Base-by-base conservation (phyloP, 2,888 invertebrate species). In the Drosophila monieri region DNA sequence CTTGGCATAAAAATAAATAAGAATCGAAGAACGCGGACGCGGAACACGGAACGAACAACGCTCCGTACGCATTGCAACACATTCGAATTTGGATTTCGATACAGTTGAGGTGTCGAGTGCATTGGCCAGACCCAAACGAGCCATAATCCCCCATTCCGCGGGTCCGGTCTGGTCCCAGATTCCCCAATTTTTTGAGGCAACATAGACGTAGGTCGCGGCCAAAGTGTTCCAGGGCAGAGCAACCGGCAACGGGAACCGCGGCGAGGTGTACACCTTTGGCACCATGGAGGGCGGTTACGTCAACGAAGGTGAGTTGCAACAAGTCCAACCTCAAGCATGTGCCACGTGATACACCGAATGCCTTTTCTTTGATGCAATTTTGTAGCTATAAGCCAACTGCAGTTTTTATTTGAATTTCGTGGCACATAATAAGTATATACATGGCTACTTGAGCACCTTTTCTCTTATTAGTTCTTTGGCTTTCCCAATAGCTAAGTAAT, bases 281-380 rank as follows among this genome's bases (percentile, higher is more conserved):
- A 91, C 88, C 80, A 90, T 91, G 91, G 91, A 91, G 73, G 90
- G 91, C 76, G 91, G 91, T 79, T 91, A 91, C 76, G 90, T 91
- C 77, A 91, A 91, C 75, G 91, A 91, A 91, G 91, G 91, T 91
- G 87, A 90, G 90, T 81, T 55, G 37, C 47, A 21, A 25, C 48
- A 14, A 47, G 56, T 62, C 57, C 18, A 8, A 32, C 1, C 12
- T 30, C 14, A 53, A 30, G 30, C 43, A 47, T 47, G 60, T 70
- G 46, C 51, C 48, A 23, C 35, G 39, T 32, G 23, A 25, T 46
- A 14, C 30, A 21, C 47, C 56, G 41, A 62, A 62, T 62, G 51
- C 23, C 35, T 37, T 39, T 59, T 49, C 48, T 44, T 54, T 37
- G 43, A 49, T 59, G 39, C 62, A 57, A 53, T 47, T 58, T 23